Evolutionary conservation across 2,797 vertebrate species (phyloP).

Genomic region (Sebastes matsubarae): DNA sequence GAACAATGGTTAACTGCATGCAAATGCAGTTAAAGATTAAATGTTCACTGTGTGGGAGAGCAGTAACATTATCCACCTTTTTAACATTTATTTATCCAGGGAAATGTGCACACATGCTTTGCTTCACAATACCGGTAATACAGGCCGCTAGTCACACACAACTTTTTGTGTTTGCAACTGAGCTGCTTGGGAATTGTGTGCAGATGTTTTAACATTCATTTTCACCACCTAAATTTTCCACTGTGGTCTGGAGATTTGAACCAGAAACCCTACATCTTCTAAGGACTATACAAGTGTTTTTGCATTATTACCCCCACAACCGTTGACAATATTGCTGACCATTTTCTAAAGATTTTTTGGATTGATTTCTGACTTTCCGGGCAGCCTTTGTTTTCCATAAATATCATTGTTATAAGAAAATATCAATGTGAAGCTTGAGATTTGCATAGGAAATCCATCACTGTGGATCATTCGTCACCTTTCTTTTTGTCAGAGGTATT

Average conservation of each 20-base stretch:
- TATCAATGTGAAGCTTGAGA: background rate
- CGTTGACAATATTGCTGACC: background rate
- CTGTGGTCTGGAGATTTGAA: background rate
- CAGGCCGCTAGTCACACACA: background rate
- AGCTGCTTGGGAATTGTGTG: background rate
- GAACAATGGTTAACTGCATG: slow-evolving; percentile 11
- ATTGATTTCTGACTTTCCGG: background rate
- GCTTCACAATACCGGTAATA: background rate
- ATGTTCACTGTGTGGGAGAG: background rate
- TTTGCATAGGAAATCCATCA: background rate
- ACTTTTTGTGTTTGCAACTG: background rate
- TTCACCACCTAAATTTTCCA: background rate
- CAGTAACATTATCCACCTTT: background rate
- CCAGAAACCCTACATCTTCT: background rate
- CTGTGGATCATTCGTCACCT: background rate
- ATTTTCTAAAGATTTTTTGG: background rate
- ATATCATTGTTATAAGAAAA: background rate
- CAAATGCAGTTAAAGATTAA: slow-evolving; percentile 12
- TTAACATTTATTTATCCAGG: slow-evolving; percentile 21
- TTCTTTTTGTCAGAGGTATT: background rate
- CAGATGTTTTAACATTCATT: background rate
- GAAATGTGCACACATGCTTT: background rate
- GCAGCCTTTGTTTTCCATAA: background rate
- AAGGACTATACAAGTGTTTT: background rate
- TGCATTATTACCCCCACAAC: background rate